These are phyloP conservation scores for Heliconius hortense DNA, from an alignment of 2,888 invertebrate genomes.

Conservation along the genomic window DNA sequence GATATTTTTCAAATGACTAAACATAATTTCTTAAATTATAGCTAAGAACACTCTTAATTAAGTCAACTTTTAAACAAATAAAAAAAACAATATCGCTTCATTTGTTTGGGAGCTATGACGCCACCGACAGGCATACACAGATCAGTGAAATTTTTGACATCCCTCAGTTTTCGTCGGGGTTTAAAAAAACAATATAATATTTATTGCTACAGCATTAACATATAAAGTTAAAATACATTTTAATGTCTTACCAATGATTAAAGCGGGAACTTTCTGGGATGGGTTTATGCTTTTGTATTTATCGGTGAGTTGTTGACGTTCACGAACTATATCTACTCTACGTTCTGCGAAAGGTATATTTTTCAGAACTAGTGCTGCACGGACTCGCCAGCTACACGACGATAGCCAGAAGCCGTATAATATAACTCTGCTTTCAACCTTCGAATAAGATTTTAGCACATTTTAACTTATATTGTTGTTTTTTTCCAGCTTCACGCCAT, in stretches of 20 bases:
- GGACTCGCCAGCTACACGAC: constrained; percentile 83
- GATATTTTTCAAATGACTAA: too few relatives aligned
- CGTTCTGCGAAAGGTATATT: constrained; percentile 63
- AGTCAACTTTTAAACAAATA: too few relatives aligned
- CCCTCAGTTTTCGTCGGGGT: too few relatives aligned
- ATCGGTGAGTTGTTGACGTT: constrained; percentile 57
- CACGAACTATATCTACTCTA: constrained; percentile 62
- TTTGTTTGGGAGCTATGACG: too few relatives aligned
- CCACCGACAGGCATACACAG: too few relatives aligned
- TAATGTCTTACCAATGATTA: constrained; percentile 65
- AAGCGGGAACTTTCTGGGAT: constrained; percentile 71
- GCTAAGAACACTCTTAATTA: too few relatives aligned
- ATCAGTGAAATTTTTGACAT: too few relatives aligned
- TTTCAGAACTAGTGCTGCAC: constrained; percentile 67
- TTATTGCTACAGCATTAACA: neutral
- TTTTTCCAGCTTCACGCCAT: too few relatives aligned
- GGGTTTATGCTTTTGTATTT: constrained; percentile 67
- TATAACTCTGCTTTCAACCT: constrained; percentile 49
- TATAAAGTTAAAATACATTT: neutral
- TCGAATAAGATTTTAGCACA: neutral
- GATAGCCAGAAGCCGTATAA: constrained; percentile 82
- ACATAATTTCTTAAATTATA: too few relatives aligned
- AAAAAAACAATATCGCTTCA: too few relatives aligned
- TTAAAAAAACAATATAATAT: neutral
- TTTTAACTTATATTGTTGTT: neutral